phyloP scores from a whole-genome alignment of 1,140 invertebrate genomes.

The Caenorhabditis tropicalis region DNA sequence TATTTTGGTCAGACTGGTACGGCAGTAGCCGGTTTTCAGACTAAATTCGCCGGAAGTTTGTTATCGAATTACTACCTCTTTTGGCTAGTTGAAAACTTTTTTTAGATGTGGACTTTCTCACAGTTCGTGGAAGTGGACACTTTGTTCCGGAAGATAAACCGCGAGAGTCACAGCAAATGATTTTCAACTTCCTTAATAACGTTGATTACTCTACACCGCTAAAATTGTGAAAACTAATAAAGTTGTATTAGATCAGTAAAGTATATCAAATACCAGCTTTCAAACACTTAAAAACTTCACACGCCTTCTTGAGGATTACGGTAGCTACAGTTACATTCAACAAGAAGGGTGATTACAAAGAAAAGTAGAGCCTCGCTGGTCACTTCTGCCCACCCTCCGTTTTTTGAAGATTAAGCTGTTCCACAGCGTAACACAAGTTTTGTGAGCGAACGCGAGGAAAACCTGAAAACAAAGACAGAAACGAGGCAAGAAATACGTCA shows the following conservation, averaged over 20 bases:
- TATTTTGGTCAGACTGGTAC: constrained; percentile 39
- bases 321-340: too few relatives aligned
- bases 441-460: neutral
- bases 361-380: too few relatives aligned
- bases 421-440: neutral
- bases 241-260: too few relatives aligned
- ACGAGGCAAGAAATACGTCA: neutral
- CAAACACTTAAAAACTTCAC: too few relatives aligned
- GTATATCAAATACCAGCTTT: too few relatives aligned
- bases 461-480: neutral
- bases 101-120: constrained; percentile 45
- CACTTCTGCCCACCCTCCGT: too few relatives aligned
- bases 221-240: neutral
- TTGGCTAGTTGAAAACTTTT: neutral
- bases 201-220: neutral
- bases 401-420: neutral
- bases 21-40: constrained; percentile 42
- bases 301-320: too few relatives aligned
- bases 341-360: too few relatives aligned
- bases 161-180: constrained; percentile 5
- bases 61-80: neutral
- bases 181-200: constrained; percentile 19
- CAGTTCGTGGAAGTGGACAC: constrained; percentile 43
- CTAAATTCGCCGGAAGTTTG: constrained; percentile 36
- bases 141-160: constrained; percentile 27